These are phyloP conservation scores for Colinus virginianus DNA, from an alignment of 2,113 vertebrate species.

Conservation along the genomic window DNA sequence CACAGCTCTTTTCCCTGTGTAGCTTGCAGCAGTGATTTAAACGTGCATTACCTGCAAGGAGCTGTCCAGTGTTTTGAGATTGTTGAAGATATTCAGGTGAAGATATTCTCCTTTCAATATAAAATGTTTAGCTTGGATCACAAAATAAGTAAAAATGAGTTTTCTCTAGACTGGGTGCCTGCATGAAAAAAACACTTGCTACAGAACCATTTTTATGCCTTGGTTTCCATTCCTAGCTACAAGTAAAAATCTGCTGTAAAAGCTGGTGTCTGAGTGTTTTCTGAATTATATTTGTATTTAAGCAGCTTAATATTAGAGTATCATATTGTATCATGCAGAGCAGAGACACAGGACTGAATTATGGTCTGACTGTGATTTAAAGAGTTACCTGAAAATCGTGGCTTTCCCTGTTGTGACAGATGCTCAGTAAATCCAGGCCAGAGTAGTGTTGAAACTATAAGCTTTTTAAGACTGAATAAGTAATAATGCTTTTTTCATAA, in stretches of 20 bases:
- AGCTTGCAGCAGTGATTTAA: background rate
- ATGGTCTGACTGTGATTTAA: background rate
- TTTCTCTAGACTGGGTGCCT: background rate
- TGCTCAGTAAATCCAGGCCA: background rate
- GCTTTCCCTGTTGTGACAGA: slow-evolving; percentile 4
- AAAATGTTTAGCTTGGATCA: background rate
- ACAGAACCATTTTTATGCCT: background rate
- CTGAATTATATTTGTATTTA: background rate
- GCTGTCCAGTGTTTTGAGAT: background rate
- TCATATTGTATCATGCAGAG: background rate
- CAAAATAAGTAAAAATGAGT: background rate
- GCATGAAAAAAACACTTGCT: background rate
- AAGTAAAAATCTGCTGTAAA: background rate
- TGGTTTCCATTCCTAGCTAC: background rate
- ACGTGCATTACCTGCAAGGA: background rate
- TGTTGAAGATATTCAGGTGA: background rate
- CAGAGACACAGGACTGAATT: background rate
- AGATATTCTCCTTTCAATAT: background rate
- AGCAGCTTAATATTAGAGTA: background rate
- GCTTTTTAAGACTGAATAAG: background rate
- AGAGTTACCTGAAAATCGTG: background rate
- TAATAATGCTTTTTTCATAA: background rate
- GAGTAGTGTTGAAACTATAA: background rate
- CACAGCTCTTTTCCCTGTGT: background rate
- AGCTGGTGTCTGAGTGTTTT: background rate